Evolutionary conservation across 1,140 invertebrate genomes (phyloP).

Genomic region (Fopius arisanus): DNA sequence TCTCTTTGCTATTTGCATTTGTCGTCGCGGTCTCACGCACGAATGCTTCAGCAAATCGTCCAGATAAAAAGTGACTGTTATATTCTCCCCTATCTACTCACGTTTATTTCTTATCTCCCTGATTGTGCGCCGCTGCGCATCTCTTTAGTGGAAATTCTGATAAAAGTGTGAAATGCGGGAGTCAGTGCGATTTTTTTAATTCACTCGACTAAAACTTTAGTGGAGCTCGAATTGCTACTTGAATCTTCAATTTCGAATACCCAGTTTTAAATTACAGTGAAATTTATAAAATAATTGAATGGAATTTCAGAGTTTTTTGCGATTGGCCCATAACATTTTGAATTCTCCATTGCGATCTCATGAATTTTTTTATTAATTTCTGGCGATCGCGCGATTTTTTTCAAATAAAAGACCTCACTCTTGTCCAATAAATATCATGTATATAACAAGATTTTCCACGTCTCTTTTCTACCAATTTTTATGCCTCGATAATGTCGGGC

Average conservation of each 20-base stretch:
- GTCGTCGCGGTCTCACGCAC: neutral
- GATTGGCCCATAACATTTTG: no score
- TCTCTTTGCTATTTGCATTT: neutral
- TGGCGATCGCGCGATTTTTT: no score
- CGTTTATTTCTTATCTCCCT: neutral
- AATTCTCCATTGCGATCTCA: no score
- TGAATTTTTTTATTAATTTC: no score
- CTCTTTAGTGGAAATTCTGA: neutral
- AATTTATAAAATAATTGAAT: no score
- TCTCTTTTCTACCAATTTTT: neutral
- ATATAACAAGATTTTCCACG: neutral
- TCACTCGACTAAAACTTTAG: no score
- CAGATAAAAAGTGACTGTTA: slow-evolving; percentile 22
- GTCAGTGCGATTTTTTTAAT: neutral
- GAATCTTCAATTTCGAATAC: no score
- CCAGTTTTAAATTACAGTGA: no score
- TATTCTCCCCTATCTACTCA: neutral
- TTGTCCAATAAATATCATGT: no score
- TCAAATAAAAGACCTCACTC: neutral
- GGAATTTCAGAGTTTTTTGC: no score
- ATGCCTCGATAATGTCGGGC: neutral
- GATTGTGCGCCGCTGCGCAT: slow-evolving; percentile 1
- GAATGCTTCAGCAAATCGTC: slow-evolving; percentile 1
- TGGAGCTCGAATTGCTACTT: no score
- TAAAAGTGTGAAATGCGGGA: neutral